Evolutionary conservation across 2,797 vertebrate genomes (phyloP), one percentile per base, ranked within the genome.

Genomic region (Siniperca obscura): DNA sequence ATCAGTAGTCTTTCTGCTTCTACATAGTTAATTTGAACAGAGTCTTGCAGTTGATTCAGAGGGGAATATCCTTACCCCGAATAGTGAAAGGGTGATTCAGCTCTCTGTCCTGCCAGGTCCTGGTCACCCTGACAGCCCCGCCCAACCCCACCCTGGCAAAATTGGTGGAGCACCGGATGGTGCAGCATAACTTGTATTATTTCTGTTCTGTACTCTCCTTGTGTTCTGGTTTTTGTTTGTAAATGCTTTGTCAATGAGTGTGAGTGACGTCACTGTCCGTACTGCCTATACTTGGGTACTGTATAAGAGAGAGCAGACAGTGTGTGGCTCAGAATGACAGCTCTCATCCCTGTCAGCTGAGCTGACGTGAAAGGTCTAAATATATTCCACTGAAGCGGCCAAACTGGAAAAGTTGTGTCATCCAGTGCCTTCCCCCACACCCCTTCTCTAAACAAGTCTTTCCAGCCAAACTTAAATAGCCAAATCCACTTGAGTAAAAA

Each of bases 371-470:
- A 71, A 67, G 57, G 30, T 87, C 89, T 93, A 91, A 94, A 92
- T 91, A 91, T 90, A 94, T 89, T 91, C 55, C 72, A 87, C 61
- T 86, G 59, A 88, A 89, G 87, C 61, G 10, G 72, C 87, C 78
- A 85, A 91, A 91, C 88, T 92, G 93, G 91, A 91, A 92, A 93
- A 86, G 76, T 85, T 78, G 75, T 81, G 76, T 90, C 85, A 87
- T 90, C 73, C 16, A 3, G 85, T 38, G 50, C 60, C 66, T 73
- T 72, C 36, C 82, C 74, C 78, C 76, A 76, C 87, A 76, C 78
- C 69, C 81, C 46, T 70, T 84, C 76, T 74, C 59, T 56, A 80
- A 89, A 89, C 70, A 86, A 81, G 84, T 71, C 64, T 80, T 82
- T 80, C 75, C 30, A 56, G 81, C 57, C 62, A 55, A 27, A 83